These are phyloP conservation scores for Rhyzopertha dominica DNA, from an alignment of 1,140 invertebrate species.

Conservation along the genomic window DNA sequence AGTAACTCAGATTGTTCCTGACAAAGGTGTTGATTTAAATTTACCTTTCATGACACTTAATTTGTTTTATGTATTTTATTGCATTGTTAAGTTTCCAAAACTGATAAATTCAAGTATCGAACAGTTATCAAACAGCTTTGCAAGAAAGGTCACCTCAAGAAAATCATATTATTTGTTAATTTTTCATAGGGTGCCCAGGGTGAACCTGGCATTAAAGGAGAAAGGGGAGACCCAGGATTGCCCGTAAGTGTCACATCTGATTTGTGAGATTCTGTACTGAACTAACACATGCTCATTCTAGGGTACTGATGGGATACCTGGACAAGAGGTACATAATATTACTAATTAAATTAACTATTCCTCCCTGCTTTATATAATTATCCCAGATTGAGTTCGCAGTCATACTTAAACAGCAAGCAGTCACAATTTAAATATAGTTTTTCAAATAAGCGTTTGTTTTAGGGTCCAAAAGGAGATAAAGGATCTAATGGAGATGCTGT, in stretches of 20 bases:
- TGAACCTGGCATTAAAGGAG: slow-evolving; percentile 83
- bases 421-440: slow-evolving; percentile 19
- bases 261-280: slow-evolving; percentile 5
- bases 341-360: too few species aligned
- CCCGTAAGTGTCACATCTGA: slow-evolving; percentile 66
- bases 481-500: slow-evolving; percentile 82
- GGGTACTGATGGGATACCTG: slow-evolving; percentile 90
- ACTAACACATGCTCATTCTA: slow-evolving; percentile 49
- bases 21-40: too few species aligned
- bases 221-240: slow-evolving; percentile 84
- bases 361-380: slow-evolving; percentile 1
- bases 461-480: slow-evolving; percentile 83
- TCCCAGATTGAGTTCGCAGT: neutral
- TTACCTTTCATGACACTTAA: too few species aligned
- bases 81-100: too few species aligned
- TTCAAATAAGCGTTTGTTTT: slow-evolving; percentile 42
- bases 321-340: slow-evolving; percentile 66
- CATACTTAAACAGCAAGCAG: slow-evolving; percentile 3
- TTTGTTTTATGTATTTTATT: too few species aligned
- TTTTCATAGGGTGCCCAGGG: slow-evolving; percentile 79
- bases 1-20: too few species aligned
- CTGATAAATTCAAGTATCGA: too few species aligned
- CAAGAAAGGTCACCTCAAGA: too few species aligned
- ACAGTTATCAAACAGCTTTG: too few species aligned
- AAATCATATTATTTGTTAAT: too few species aligned